Base-by-base conservation (phyloP, 1,140 invertebrate genomes). In the Eciton burchellii region DNA sequence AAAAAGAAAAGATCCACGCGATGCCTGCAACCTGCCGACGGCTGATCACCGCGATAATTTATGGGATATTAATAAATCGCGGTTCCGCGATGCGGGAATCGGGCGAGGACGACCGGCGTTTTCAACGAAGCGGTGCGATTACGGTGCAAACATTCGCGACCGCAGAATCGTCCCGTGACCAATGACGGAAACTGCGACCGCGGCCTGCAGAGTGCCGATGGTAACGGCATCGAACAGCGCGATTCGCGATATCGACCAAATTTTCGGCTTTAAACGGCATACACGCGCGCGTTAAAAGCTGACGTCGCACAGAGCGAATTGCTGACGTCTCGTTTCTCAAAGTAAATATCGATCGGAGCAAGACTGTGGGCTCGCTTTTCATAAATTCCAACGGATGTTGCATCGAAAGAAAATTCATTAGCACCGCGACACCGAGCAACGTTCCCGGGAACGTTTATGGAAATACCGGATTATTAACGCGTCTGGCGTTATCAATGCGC, bases 111-210 rank as follows among this genome's bases (percentile, higher is more conserved):
- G 49, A 29, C 11, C 24, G 35, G 56, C 12, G 49, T 79, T 35
- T 35, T 35, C 35, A 35, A 68, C 49, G 52, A 79, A 79, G 70
- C n/a, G 24, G n/a, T 26, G 49, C 35, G 56, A 79, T 70, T 45
- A 79, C n/a, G 63, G 56, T 77, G 74, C 74, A 79, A n/a, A n/a
- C 29, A 68, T 79, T 68, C 49, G 41, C 63, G 63, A 79, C 74
- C 74, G 35, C 74, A 79, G 24, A 56, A 79, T 79, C 49, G 74
- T 79, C 52, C n/a, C 68, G 35, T 79, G 74, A 79, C 74, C 70
- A 79, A 79, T 70, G 49, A 12, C 63, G 74, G 74, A 70, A 77
- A 79, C 63, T 54, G 35, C 24, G 41, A 79, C 63, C 63, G n/a
- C 74, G 74, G 16, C 12, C 49, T 45, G 52, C 49, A 57, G 70